Evolutionary conservation across 2,888 invertebrate species (phyloP).

Genomic region (Spilosoma lubricipeda): DNA sequence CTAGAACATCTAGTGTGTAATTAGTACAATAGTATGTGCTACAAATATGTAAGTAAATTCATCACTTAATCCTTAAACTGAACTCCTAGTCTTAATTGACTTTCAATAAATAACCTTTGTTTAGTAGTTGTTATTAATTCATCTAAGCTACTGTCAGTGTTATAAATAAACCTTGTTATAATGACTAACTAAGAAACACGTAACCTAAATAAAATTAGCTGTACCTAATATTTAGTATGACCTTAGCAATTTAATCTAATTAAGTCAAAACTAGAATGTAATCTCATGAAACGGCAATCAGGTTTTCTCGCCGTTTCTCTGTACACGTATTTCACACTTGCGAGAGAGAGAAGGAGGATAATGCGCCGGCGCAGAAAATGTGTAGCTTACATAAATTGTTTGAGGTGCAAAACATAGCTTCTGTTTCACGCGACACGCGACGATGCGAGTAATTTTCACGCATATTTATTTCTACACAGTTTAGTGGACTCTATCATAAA

Average conservation of each 20-base stretch:
- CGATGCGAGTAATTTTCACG: slow-evolving; percentile 29
- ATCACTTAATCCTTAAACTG: background rate
- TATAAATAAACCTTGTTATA: slow-evolving; percentile 14
- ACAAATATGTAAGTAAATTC: background rate
- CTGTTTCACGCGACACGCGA: slow-evolving; percentile 37
- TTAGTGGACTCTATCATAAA: slow-evolving; percentile 6
- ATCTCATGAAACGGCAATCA: slow-evolving; percentile 44
- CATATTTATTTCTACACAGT: slow-evolving; percentile 18
- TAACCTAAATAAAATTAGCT: slow-evolving; percentile 40
- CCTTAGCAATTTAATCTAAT: slow-evolving; percentile 51
- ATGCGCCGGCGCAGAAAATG: slow-evolving; percentile 45
- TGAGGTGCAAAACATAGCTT: slow-evolving; percentile 43
- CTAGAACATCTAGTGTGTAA: background rate
- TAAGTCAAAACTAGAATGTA: slow-evolving; percentile 50
- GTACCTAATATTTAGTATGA: slow-evolving; percentile 31
- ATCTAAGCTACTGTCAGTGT: slow-evolving; percentile 1
- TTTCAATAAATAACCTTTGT: background rate
- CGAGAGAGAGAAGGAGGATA: slow-evolving; percentile 27
- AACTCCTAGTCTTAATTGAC: background rate
- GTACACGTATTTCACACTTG: background rate
- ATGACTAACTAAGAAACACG: slow-evolving; percentile 19
- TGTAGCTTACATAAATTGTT: slow-evolving; percentile 43
- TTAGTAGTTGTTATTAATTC: background rate
- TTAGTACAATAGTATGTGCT: background rate
- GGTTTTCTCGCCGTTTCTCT: slow-evolving; percentile 26